Conservation (phyloP, 2,113 vertebrate species). For the Actenoides lindsayi region DNA sequence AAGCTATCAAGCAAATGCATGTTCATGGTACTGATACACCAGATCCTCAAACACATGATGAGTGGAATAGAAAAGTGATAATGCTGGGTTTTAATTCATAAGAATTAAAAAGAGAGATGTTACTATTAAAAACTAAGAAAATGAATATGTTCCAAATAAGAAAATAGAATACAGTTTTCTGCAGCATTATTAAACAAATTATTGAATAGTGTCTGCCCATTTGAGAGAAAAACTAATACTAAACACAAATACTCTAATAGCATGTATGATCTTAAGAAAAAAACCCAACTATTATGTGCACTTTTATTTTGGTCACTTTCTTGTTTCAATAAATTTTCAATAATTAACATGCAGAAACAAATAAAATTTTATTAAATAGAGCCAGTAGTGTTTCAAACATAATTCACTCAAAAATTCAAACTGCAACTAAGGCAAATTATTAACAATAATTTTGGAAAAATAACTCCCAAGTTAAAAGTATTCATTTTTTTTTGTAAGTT, state of each 20-base stretch:
- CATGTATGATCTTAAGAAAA: neutral
- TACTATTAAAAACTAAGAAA: neutral
- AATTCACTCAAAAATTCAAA: neutral
- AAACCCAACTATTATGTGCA: neutral
- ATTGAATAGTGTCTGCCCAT: neutral
- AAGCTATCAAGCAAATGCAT: neutral
- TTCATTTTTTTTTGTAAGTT: neutral
- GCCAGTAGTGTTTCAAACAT: neutral
- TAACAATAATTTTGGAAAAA: neutral
- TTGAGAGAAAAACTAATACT: neutral
- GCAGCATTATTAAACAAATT: neutral
- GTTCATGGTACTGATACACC: neutral
- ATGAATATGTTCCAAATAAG: neutral
- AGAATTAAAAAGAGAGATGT: neutral
- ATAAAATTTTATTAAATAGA: neutral
- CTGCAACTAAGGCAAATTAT: neutral
- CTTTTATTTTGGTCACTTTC: neutral
- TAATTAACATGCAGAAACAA: neutral
- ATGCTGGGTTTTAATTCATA: neutral
- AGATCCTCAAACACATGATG: neutral
- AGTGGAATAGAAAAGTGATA: neutral
- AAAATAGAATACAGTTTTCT: neutral
- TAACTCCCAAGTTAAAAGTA: neutral
- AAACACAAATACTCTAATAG: neutral
- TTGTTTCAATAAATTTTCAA: neutral